Percentiles rank a stretch among this genome's conserved stretches.
phyloP scores from a whole-genome alignment of 2,113 vertebrate genomes.

The Rhodinocichla rosea region DNA sequence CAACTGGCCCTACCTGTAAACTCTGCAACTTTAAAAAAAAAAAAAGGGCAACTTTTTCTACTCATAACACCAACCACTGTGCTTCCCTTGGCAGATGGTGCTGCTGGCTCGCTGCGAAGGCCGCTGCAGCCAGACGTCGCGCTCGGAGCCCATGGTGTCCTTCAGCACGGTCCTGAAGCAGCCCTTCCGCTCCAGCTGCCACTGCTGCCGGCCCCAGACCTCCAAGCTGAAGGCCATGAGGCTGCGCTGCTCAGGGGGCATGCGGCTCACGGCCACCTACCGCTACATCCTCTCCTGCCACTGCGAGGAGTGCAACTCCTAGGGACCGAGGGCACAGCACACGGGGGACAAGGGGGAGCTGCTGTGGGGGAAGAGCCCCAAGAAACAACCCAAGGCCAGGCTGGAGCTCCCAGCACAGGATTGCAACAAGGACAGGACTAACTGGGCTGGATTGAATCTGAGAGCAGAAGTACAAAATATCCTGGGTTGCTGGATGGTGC shows the following conservation, averaged over 20 bases:
- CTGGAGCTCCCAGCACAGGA: neutral
- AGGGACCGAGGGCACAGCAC: neutral
- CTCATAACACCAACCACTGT: neutral
- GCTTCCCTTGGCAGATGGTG: constrained; percentile 83
- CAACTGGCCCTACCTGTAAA: too few species aligned
- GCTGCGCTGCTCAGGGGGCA: constrained; percentile 88
- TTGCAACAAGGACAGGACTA: neutral
- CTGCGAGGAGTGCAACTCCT: constrained; percentile 93
- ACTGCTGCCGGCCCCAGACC: constrained; percentile 94
- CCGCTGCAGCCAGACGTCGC: constrained; percentile 89
- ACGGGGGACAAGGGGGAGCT: neutral
- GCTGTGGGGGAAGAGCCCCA: neutral
- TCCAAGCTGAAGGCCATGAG: constrained; percentile 96
- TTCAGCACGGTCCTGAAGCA: constrained; percentile 95
- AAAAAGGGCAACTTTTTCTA: too few species aligned
- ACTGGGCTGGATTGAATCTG: neutral
- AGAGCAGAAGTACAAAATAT: neutral
- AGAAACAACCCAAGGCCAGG: neutral
- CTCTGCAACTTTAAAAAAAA: too few species aligned
- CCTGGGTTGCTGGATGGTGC: neutral
- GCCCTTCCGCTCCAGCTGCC: constrained; percentile 92
- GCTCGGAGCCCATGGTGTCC: constrained; percentile 92
- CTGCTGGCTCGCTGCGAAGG: constrained; percentile 94
- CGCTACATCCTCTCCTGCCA: constrained; percentile 96
- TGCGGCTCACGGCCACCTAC: constrained; percentile 93